Percentiles rank a stretch among this genome's conserved stretches.
phyloP scores from a whole-genome alignment of 2,888 invertebrate species.

The Lasiommata megera region DNA sequence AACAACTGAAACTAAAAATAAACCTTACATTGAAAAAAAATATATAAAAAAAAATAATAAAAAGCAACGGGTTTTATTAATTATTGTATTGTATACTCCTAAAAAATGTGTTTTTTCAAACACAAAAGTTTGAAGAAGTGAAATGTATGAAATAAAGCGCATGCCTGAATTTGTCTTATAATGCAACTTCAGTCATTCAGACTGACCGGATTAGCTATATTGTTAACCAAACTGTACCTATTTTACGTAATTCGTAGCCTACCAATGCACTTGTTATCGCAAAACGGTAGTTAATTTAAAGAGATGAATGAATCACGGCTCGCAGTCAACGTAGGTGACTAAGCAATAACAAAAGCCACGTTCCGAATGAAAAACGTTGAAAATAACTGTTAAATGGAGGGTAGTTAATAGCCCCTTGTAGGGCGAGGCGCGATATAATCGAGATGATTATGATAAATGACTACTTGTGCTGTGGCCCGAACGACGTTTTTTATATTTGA shows the following conservation, averaged over 20 bases:
- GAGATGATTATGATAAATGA: slow-evolving; percentile 78
- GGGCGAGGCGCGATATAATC: slow-evolving; percentile 74
- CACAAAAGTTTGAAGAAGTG: too few species aligned
- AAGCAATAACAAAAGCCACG: slow-evolving; percentile 53
- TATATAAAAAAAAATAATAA: too few species aligned
- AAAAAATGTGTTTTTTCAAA: too few species aligned
- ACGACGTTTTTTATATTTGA: slow-evolving; percentile 28
- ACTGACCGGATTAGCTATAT: too few species aligned
- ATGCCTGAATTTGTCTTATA: too few species aligned
- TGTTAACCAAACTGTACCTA: too few species aligned
- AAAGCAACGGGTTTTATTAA: too few species aligned
- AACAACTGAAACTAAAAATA: too few species aligned
- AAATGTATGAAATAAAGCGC: too few species aligned
- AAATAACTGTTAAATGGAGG: slow-evolving; percentile 78
- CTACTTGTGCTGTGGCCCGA: slow-evolving; percentile 42
- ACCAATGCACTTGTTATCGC: neutral
- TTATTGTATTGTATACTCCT: too few species aligned
- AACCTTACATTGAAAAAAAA: too few species aligned
- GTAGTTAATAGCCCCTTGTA: slow-evolving; percentile 65
- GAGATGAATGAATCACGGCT: slow-evolving; percentile 29
- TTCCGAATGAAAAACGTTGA: slow-evolving; percentile 63
- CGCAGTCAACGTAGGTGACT: slow-evolving; percentile 39
- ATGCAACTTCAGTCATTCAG: too few species aligned
- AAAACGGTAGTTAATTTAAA: neutral
- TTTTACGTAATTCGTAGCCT: neutral